A percentile compares a stretch with the other conserved stretches of the same genome.
These are phyloP conservation scores for Anguilla megastoma DNA, from an alignment of 2,797 vertebrate species.

Conservation along the genomic window DNA sequence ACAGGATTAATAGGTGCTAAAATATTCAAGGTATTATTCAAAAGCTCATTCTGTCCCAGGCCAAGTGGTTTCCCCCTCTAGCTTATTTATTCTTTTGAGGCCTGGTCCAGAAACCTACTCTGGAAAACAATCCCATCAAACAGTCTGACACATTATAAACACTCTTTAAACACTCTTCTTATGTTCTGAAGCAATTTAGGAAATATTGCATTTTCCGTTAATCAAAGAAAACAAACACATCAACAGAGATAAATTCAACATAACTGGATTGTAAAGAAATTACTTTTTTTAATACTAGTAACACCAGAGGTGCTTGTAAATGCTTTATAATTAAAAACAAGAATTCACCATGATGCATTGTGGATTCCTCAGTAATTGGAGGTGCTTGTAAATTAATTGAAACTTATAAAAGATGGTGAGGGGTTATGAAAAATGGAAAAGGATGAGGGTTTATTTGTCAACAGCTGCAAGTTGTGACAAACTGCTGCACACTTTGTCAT, in stretches of 20 bases:
- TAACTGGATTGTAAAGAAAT: constrained; percentile 5
- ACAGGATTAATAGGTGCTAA: constrained; percentile 65
- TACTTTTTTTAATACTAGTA: constrained; percentile 11
- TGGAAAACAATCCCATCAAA: constrained; percentile 35
- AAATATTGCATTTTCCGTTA: neutral
- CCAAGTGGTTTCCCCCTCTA: constrained; percentile 9
- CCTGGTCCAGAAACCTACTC: constrained; percentile 21
- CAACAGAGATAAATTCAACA: neutral
- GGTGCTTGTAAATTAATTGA: constrained; percentile 28
- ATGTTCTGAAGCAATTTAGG: constrained; percentile 5
- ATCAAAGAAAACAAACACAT: constrained; percentile 3
- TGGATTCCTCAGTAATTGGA: neutral
- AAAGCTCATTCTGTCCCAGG: constrained; percentile 37
- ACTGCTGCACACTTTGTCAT: neutral
- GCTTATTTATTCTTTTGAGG: constrained; percentile 17
- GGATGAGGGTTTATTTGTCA: constrained; percentile 9
- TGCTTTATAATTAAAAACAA: constrained; percentile 24
- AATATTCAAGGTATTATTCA: constrained; percentile 61
- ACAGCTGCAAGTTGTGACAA: neutral
- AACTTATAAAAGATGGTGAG: constrained; percentile 14
- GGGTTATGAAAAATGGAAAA: neutral
- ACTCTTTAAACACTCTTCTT: constrained; percentile 32
- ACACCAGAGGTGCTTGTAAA: neutral
- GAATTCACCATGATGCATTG: neutral
- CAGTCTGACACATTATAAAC: constrained; percentile 33